Percentiles rank a stretch among this genome's conserved stretches.
These are phyloP conservation scores for Glandiceps talaboti DNA, from an alignment of 53 echinoderm and acorn worm species.

Conservation along the genomic window DNA sequence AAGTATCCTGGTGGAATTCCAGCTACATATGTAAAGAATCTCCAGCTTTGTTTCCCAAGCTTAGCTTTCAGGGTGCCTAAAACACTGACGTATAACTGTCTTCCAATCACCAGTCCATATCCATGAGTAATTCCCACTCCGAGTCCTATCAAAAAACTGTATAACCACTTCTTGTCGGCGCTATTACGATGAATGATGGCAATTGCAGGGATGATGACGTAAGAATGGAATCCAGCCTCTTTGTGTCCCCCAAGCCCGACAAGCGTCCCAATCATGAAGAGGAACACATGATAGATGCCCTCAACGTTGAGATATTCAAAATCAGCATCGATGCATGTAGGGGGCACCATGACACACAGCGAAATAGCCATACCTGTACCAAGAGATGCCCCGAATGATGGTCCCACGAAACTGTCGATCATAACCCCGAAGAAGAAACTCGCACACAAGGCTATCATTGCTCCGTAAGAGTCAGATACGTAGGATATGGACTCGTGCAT, in stretches of 20 bases:
- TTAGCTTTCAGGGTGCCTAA: neutral
- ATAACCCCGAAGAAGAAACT: neutral
- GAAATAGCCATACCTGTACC: neutral
- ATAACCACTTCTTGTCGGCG: neutral
- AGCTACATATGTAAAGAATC: neutral
- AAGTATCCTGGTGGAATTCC: neutral
- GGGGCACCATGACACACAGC: neutral
- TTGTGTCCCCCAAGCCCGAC: neutral
- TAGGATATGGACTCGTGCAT: neutral
- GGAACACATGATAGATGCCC: neutral
- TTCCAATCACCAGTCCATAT: neutral
- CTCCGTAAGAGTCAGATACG: neutral
- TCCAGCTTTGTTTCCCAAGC: neutral
- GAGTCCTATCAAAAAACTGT: neutral
- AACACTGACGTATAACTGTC: neutral
- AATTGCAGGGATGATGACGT: neutral
- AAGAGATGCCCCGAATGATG: neutral
- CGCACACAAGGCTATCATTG: neutral
- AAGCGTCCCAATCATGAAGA: neutral
- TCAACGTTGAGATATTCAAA: neutral
- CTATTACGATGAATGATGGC: neutral
- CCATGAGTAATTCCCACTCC: neutral
- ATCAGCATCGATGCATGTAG: neutral
- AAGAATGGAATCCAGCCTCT: neutral
- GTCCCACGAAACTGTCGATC: neutral